Evolutionary conservation across 2,888 invertebrate genomes (phyloP).

Genomic region (Watsonalla cultraria): DNA sequence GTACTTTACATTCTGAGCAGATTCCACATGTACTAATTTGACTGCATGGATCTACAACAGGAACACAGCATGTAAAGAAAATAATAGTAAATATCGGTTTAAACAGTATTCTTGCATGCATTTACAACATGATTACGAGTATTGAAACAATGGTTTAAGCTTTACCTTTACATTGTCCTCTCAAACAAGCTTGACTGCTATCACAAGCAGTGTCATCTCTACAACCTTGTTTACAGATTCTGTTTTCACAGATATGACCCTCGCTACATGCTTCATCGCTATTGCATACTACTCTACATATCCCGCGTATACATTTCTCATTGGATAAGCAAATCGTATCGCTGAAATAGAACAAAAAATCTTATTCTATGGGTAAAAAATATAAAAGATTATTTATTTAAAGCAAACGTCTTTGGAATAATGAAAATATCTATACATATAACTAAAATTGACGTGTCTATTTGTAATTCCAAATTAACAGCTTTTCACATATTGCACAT

Average conservation of each 20-base stretch:
- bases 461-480: too few relatives aligned
- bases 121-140: too few relatives aligned
- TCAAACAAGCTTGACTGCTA: slow-evolving; percentile 86
- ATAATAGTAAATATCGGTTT: not conserved
- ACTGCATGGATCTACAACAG: slow-evolving; percentile 85
- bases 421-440: too few relatives aligned
- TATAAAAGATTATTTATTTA: not conserved
- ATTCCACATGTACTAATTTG: slow-evolving; percentile 86
- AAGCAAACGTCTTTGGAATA: slow-evolving; percentile 1
- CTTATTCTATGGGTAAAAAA: too few relatives aligned
- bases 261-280: slow-evolving; percentile 88
- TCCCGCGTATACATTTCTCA: slow-evolving; percentile 90
- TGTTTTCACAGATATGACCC: slow-evolving; percentile 92
- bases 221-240: slow-evolving; percentile 92
- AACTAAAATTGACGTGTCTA: too few relatives aligned
- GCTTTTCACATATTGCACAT: too few relatives aligned
- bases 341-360: slow-evolving; percentile 62
- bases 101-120: too few relatives aligned
- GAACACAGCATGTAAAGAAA: slow-evolving; percentile 6
- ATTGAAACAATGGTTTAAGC: not conserved
- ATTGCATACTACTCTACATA: slow-evolving; percentile 91
- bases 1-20: slow-evolving; percentile 89
- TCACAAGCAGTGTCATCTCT: slow-evolving; percentile 89
- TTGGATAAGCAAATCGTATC: slow-evolving; percentile 90
- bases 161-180: slow-evolving; percentile 88